These are phyloP conservation scores for Silurus asotus DNA, from an alignment of 2,113 vertebrate species.

Conservation along the genomic window DNA sequence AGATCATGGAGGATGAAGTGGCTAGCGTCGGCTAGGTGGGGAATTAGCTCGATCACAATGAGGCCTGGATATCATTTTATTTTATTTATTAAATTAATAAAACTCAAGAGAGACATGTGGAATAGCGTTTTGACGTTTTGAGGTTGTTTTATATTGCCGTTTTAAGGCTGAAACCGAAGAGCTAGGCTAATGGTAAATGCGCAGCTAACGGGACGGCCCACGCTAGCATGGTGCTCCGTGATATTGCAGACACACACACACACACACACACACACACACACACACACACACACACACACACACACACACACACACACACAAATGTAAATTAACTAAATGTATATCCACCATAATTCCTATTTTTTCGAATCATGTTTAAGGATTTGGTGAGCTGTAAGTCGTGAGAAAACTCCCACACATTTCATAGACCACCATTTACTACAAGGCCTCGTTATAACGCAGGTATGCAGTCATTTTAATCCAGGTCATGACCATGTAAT, in stretches of 20 bases:
- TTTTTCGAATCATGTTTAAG: too few species aligned
- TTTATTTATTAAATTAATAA: neutral
- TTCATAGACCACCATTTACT: neutral
- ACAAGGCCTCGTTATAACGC: neutral
- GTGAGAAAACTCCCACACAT: neutral
- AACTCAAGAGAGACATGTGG: too few species aligned
- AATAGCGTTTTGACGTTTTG: neutral
- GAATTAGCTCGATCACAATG: neutral
- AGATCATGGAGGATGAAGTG: conserved; percentile 18
- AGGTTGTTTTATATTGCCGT: neutral
- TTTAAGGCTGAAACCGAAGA: neutral
- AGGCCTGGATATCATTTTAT: neutral
- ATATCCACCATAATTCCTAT: neutral
- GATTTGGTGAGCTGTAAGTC: neutral
- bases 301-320: too few species aligned
- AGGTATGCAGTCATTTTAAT: neutral
- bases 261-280: too few species aligned
- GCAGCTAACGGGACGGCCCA: conserved; percentile 26
- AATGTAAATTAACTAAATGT: too few species aligned
- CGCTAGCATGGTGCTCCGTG: conserved; percentile 7
- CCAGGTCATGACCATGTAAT: too few species aligned
- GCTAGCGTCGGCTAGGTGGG: neutral
- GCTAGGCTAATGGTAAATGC: conserved; percentile 9
- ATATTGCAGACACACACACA: conserved; percentile 1
- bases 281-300: neutral